A percentile compares a stretch with the other conserved stretches of the same genome.
phyloP scores from a whole-genome alignment of 2,888 invertebrate species.

The Anaspis maculata region DNA sequence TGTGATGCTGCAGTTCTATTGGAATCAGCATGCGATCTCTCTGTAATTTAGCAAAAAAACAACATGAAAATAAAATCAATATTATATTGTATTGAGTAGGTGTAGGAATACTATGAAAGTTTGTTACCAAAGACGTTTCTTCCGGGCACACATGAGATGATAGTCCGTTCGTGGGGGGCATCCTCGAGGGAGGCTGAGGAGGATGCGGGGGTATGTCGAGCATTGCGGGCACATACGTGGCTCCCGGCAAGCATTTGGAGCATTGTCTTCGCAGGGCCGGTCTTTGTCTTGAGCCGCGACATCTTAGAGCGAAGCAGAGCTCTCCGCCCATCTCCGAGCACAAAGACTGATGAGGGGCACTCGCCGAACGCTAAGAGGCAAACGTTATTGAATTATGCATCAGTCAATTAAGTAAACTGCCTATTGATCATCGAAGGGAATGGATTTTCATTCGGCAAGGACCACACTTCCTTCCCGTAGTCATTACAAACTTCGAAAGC shows the following conservation, averaged over 20 bases:
- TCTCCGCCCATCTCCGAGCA: slow-evolving; percentile 74
- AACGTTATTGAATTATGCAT: too few relatives aligned
- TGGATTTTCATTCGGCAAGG: too few relatives aligned
- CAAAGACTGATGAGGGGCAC: slow-evolving; percentile 55
- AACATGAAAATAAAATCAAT: too few relatives aligned
- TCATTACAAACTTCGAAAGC: too few relatives aligned
- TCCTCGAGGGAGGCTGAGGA: slow-evolving; percentile 39
- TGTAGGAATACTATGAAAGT: too few relatives aligned
- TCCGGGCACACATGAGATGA: slow-evolving; percentile 14
- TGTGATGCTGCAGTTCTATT: slow-evolving; percentile 42
- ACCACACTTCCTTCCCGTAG: too few relatives aligned
- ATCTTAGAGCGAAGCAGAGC: slow-evolving; percentile 55
- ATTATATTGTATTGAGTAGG: too few relatives aligned
- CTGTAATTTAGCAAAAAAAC: slow-evolving; percentile 23
- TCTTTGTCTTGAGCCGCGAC: slow-evolving; percentile 56
- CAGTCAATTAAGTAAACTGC: too few relatives aligned
- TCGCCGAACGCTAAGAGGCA: slow-evolving; percentile 40
- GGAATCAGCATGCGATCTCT: slow-evolving; percentile 40
- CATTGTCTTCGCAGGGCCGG: slow-evolving; percentile 57
- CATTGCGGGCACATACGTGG: slow-evolving; percentile 42
- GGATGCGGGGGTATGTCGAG: slow-evolving; percentile 43
- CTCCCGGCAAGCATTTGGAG: slow-evolving; percentile 49
- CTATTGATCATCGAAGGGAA: too few relatives aligned
- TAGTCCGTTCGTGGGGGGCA: slow-evolving; percentile 26
- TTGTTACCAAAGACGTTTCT: slow-evolving; percentile 5